A percentile compares a stretch with the other conserved stretches of the same genome.
These are phyloP conservation scores for Oophaga sylvatica DNA, from an alignment of 2,797 vertebrate genomes.

Conservation along the genomic window DNA sequence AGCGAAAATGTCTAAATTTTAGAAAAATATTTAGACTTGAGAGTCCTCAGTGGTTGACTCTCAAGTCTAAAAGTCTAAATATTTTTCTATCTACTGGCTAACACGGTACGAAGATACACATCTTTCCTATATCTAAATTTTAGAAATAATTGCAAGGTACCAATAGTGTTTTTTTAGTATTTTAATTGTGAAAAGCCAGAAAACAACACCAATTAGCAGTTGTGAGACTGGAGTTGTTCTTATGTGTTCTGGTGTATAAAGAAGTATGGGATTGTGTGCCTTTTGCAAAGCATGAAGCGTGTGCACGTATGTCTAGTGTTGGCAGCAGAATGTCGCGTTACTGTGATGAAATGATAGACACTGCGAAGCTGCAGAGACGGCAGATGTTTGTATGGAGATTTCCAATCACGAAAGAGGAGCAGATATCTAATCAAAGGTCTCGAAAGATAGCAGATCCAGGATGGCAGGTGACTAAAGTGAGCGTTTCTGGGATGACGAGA, in stretches of 20 bases:
- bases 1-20: neutral
- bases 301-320: neutral
- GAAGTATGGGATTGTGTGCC: constrained; percentile 1
- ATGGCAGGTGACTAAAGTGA: constrained; percentile 24
- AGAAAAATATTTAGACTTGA: too few species aligned
- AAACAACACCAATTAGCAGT: neutral
- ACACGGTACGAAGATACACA: too few species aligned
- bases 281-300: neutral
- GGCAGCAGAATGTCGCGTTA: neutral
- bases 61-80: too few species aligned
- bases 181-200: neutral
- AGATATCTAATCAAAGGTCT: constrained; percentile 24
- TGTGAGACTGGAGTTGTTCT: neutral
- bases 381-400: constrained; percentile 20
- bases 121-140: too few species aligned
- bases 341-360: neutral
- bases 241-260: neutral
- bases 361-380: neutral
- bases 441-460: constrained; percentile 30
- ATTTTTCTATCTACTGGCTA: too few species aligned
- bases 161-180: too few species aligned
- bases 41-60: too few species aligned
- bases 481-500: neutral
- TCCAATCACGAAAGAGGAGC: neutral
- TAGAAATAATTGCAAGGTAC: neutral